Conservation (phyloP, 1,140 invertebrate genomes). For the Asobara japonica region DNA sequence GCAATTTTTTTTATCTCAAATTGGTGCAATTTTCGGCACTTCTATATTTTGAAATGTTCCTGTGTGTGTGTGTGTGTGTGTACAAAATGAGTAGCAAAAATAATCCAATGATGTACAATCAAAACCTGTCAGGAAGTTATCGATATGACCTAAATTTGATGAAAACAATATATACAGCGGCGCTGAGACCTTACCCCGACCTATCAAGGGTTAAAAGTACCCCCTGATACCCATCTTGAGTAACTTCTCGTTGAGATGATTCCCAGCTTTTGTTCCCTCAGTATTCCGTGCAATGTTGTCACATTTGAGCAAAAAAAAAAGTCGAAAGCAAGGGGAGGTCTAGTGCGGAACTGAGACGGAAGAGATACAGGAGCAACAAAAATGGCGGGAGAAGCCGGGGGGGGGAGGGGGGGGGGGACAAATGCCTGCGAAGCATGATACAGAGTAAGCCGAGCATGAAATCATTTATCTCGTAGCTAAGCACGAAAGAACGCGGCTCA, state of each 20-base stretch:
- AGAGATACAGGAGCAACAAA: not conserved
- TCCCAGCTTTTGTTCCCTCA: not conserved
- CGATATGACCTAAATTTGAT: no score
- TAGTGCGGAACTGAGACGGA: not conserved
- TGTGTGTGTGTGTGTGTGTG: no score
- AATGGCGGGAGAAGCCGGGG: not conserved
- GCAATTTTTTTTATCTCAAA: no score
- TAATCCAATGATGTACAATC: no score
- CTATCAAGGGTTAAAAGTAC: no score
- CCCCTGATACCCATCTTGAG: not conserved
- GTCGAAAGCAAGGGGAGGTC: not conserved
- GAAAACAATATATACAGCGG: no score
- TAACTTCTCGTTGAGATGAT: not conserved
- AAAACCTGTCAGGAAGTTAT: no score
- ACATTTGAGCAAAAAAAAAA: not conserved
- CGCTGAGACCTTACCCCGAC: no score
- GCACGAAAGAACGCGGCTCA: conserved; percentile 52
- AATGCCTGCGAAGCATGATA: conserved; percentile 56
- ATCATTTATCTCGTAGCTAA: conserved; percentile 65
- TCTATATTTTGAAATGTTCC: no score
- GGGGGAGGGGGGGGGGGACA: conserved; percentile 38
- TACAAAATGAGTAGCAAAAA: no score
- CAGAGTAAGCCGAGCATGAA: conserved; percentile 61
- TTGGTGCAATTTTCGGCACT: no score
- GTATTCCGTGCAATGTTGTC: not conserved